A percentile compares a stretch with the other conserved stretches of the same genome.
phyloP scores from a whole-genome alignment of 2,113 vertebrate species.

The Chionomys nivalis region DNA sequence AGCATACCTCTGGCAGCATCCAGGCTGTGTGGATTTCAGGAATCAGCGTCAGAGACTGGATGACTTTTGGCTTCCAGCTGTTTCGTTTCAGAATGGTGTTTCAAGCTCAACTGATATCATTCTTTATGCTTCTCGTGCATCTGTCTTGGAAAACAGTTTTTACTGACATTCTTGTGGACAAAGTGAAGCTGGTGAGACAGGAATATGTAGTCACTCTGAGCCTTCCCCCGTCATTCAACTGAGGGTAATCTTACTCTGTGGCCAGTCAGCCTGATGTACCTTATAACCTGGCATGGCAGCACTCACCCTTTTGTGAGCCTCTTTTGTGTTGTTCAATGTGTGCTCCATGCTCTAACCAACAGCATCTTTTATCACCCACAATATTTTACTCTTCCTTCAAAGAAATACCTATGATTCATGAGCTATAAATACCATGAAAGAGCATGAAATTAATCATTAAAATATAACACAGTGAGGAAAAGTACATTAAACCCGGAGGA shows the following conservation, averaged over 20 bases:
- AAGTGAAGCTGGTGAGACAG: conserved; percentile 22
- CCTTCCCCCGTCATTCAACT: background rate
- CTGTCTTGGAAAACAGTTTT: conserved; percentile 49
- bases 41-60: background rate
- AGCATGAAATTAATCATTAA: conserved; percentile 70
- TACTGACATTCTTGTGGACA: background rate
- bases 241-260: background rate
- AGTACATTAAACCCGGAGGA: conserved; percentile 56
- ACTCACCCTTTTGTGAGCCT: background rate
- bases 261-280: background rate
- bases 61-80: background rate
- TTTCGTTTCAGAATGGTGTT: background rate
- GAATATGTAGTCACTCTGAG: background rate
- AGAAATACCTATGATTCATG: conserved; percentile 40
- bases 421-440: conserved; percentile 36
- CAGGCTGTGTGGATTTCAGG: background rate
- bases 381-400: conserved; percentile 12
- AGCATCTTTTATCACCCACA: conserved; percentile 26
- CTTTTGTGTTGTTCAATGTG: background rate
- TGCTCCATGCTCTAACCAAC: conserved; percentile 35
- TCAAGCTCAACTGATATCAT: background rate
- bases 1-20: background rate
- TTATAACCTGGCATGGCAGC: background rate
- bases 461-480: conserved; percentile 70
- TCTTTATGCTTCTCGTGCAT: background rate